Base-by-base conservation (phyloP, 2,888 invertebrate species). In the Agriopis aurantiaria region DNA sequence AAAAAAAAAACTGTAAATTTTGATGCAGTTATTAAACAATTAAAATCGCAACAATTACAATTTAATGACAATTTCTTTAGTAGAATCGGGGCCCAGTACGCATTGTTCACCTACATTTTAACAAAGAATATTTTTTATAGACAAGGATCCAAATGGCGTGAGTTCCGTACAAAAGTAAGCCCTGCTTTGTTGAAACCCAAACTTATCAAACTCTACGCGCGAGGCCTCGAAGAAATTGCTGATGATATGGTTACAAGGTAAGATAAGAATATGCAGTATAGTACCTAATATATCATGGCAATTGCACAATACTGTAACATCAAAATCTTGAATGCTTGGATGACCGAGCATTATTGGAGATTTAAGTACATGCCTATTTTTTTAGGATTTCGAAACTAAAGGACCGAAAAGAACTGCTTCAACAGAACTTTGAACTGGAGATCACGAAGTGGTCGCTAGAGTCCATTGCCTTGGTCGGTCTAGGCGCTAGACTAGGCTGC, bases 101-200 rank as follows among this genome's bases (percentile, higher is more conserved):
- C 11, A 33, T 33, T 33, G 11, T 23, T 23, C n/a, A n/a, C n/a
- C n/a, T 33, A 33, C 33, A 33, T 33, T 4, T 33, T 33, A 33
- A 33, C 3, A 33, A 33, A 33, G 33, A 33, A 33, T 3, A 1
- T n/a, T 55, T 55, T 55, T 55, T 52, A 9, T 77, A 95, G 95
- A 3, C 95, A 96, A 86, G 97, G 96, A 0, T 92, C 95, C 11
- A 91, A 95, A 75, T 97, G 97, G 97, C 95, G 95, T 51, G 92
- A 95, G 62, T 94, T 97, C 74, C 93, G 97, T 17, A 95, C 95
- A 0, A 96, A 95, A 71, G 96, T 96, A 0, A 96, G 97, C 85
- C 96, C 96, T 64, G 94, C 96, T 46, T 88, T 97, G 85, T 86
- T 97, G 85, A 95, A 96, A 78, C 96, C 96, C 0, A 95, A 96